Evolutionary conservation across 2,888 invertebrate genomes (phyloP), one percentile per base, ranked within the genome.

Genomic region (Orthosia gracilis): DNA sequence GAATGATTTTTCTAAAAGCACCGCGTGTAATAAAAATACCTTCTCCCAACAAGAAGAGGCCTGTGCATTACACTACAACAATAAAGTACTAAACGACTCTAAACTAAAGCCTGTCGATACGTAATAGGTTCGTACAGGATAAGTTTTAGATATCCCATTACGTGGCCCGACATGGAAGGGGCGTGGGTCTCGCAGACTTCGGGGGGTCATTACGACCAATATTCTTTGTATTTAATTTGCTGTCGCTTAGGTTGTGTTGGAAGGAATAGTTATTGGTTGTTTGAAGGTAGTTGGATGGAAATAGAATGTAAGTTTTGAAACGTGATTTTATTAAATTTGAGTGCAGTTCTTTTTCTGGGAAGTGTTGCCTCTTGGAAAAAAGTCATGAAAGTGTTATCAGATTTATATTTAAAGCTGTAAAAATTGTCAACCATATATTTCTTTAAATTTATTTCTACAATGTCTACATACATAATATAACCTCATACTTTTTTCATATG

Each of bases 81-180:
- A 67, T 61, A 40, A 17, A 21, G 4, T 52, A 62, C 31, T 75
- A 75, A 75, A 52, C 26, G 52, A 55, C 52, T 4, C 49, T 55
- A 69, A 76, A 50, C 63, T 31, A 71, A 83, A 74, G 58, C 72
- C 73, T 55, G 71, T 66, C 59, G 61, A 73, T 65, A 73, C 65
- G 59, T 73, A 80, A 82, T 80, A 78, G 68, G 69, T 75, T 45
- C 76, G 81, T 80, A 76, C 61, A 66, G 78, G 77, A 70, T 85
- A 78, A 82, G 84, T 84, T 83, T 78, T 73, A 78, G 87, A 86
- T 88, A 87, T 76, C 81, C 91, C 90, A 91, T 93, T 91, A 93
- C 80, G 89, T 83, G 78, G 78, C 80, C 65, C 74, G 85, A 93
- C 93, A 93, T 84, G 92, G 88, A 92, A 92, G 81, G 87, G 93